Percentiles rank a stretch among this genome's conserved stretches.
phyloP scores from a whole-genome alignment of 2,888 invertebrate genomes.

The Dilophus febrilis region DNA sequence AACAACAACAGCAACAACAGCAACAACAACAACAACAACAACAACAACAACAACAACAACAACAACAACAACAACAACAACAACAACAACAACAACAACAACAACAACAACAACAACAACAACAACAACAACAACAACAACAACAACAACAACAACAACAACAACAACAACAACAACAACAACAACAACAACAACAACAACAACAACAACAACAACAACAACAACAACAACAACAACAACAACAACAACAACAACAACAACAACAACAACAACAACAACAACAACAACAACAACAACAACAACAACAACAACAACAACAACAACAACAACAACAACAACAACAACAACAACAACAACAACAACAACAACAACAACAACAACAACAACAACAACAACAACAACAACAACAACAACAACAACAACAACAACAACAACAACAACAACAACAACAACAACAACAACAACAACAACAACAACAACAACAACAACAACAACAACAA shows the following conservation, averaged over 20 bases:
- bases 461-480: background rate
- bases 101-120: background rate
- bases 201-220: background rate
- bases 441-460: background rate
- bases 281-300: background rate
- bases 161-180: background rate
- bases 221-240: background rate
- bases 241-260: background rate
- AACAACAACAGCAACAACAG: no score
- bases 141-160: background rate
- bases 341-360: background rate
- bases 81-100: background rate
- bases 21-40: background rate
- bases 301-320: background rate
- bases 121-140: background rate
- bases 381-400: background rate
- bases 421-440: background rate
- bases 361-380: background rate
- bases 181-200: background rate
- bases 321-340: background rate
- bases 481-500: background rate
- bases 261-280: background rate
- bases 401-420: background rate
- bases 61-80: background rate
- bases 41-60: background rate